phyloP scores from a whole-genome alignment of 1,140 invertebrate species.

The Spodoptera litura region DNA sequence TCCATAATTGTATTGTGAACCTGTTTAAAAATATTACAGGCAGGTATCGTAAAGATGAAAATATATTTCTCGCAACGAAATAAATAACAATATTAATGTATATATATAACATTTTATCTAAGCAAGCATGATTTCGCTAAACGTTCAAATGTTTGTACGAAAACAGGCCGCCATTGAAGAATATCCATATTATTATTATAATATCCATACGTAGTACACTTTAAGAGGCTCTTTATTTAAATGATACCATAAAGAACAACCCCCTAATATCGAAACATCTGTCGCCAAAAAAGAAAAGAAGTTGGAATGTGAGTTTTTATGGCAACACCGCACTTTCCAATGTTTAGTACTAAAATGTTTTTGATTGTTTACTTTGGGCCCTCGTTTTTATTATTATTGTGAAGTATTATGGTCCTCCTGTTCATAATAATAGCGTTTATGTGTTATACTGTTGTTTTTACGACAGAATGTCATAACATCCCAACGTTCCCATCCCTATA shows the following conservation, averaged over 20 bases:
- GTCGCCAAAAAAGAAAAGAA: slow-evolving; percentile 80
- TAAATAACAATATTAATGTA: too few species aligned
- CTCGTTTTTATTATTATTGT: slow-evolving; percentile 34
- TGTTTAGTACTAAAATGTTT: slow-evolving; percentile 78
- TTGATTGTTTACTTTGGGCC: slow-evolving; percentile 52
- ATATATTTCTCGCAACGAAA: too few species aligned
- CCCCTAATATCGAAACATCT: slow-evolving; percentile 80
- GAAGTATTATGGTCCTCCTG: slow-evolving; percentile 16
- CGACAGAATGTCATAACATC: not conserved
- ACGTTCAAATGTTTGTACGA: too few species aligned
- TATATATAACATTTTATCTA: too few species aligned
- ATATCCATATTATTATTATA: slow-evolving; percentile 12
- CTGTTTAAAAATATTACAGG: too few species aligned
- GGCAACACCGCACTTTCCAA: slow-evolving; percentile 69
- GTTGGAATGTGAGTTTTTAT: slow-evolving; percentile 81
- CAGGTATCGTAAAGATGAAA: too few species aligned
- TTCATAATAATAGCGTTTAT: slow-evolving; percentile 28
- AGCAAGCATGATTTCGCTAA: not conserved
- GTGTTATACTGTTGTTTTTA: slow-evolving; percentile 24
- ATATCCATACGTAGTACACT: slow-evolving; percentile 18
- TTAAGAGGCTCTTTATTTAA: slow-evolving; percentile 80
- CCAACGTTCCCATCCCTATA: too few species aligned
- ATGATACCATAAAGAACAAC: slow-evolving; percentile 83
- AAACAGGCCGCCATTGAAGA: not conserved
- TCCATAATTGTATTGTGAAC: too few species aligned